These are phyloP conservation scores for Leptinotarsa rubiginosa DNA, from an alignment of 2,888 invertebrate genomes.

Conservation along the genomic window DNA sequence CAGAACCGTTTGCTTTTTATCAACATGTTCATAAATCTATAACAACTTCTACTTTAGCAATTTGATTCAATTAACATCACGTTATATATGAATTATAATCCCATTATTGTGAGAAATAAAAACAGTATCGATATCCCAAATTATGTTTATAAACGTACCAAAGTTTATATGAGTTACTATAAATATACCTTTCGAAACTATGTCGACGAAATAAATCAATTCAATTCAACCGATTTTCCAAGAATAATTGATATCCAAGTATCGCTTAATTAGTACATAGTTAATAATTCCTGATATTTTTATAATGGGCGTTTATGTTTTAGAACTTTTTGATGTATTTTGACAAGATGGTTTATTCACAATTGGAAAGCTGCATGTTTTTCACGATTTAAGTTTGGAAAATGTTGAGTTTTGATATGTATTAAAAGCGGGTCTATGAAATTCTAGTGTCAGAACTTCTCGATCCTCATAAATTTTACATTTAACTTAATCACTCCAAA, in stretches of 20 bases:
- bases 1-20: neutral
- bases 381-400: neutral
- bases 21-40: neutral
- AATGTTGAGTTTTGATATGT: no score
- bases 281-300: no score
- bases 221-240: neutral
- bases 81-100: neutral
- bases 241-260: neutral
- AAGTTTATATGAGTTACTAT: neutral
- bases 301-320: no score
- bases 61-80: neutral
- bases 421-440: neutral
- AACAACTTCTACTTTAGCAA: neutral
- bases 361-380: conserved; percentile 8
- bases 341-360: conserved; percentile 21
- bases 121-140: neutral
- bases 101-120: neutral
- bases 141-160: conserved; percentile 9
- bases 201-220: neutral
- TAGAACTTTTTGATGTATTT: no score
- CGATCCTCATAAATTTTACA: no score
- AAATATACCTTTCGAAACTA: neutral
- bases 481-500: no score
- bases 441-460: no score
- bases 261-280: no score